Base-by-base conservation (phyloP, 2,797 vertebrate species). In the Bradypus variegatus region DNA sequence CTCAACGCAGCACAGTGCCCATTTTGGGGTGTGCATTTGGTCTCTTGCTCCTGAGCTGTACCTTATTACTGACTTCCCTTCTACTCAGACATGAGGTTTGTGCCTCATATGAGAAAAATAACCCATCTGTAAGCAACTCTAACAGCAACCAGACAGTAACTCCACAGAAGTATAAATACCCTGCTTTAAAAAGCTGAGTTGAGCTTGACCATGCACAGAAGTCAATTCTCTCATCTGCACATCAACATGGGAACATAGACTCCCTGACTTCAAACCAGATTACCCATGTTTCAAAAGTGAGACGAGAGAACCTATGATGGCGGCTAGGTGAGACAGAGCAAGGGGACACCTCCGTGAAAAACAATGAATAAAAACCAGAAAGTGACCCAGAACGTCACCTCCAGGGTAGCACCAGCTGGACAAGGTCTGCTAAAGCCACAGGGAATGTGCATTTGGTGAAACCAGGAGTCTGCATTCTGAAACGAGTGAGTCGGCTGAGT, bases 1-100 rank as follows among this genome's bases (percentile, higher is more conserved):
- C 96, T 96, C 90, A 78, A 93, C 95, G 81, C 14, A 70, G 82
- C 14, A 11, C 73, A 5, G 21, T 95, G 3, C 96, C 97, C 31
- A 77, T 97, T 94, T 65, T 97, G 14, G 96, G 98, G 90, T 97
- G 31, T 23, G 36, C 97, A 13, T 95, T 95, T 41, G 97, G 97
- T 29, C 92, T 98, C 86, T 94, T 98, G 69, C 92, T 98, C 23
- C 96, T 98, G 79, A 85, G 97, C 86, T 98, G 98, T 93, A 77
- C 98, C 45, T 86, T 95, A 16, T 94, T 96, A 60, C 38, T 94
- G 25, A 41, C 97, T 6, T 96, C 97, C 11, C 75, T 98, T 27
- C 94, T 98, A 93, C n/a, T 98, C 79, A 96, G 97, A 90, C 95
- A 94, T 88, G 97, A 97, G 93, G 96, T 94, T 91, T 64, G 1